phyloP scores from a whole-genome alignment of 2,797 vertebrate species.

The Carcharodon carcharias region DNA sequence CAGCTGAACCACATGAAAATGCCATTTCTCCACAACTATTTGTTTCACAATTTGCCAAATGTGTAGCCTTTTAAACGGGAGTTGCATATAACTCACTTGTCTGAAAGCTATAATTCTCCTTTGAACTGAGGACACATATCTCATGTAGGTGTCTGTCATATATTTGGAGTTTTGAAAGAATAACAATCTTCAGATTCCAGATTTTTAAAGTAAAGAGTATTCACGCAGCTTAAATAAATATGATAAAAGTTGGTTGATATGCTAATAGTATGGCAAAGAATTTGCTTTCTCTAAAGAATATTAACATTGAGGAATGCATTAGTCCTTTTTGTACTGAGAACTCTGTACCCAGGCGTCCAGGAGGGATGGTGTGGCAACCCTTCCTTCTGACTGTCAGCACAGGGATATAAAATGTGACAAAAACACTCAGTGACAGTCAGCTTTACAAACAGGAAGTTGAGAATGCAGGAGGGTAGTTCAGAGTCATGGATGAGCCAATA shows the following conservation, averaged over 20 bases:
- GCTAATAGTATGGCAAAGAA: not conserved
- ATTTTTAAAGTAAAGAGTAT: not conserved
- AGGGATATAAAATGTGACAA: not conserved
- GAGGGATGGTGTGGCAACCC: not conserved
- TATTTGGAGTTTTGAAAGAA: not conserved
- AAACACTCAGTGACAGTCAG: not conserved
- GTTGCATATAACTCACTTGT: not conserved
- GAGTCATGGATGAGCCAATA: not conserved
- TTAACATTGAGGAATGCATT: not conserved
- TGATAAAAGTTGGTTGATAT: not conserved
- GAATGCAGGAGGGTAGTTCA: too few species aligned
- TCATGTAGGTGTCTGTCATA: not conserved
- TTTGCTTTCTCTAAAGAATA: not conserved
- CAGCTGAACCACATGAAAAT: not conserved
- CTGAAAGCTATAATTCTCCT: not conserved
- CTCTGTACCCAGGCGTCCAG: not conserved
- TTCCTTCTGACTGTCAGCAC: not conserved
- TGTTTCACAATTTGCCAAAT: not conserved
- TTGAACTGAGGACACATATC: not conserved
- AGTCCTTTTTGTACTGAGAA: not conserved
- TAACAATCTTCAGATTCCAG: not conserved
- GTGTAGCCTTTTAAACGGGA: not conserved
- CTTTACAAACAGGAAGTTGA: too few species aligned
- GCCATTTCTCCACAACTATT: not conserved
- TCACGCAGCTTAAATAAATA: not conserved